Evolutionary conservation across 1,140 invertebrate genomes (phyloP).

Genomic region (Ostrea edulis): DNA sequence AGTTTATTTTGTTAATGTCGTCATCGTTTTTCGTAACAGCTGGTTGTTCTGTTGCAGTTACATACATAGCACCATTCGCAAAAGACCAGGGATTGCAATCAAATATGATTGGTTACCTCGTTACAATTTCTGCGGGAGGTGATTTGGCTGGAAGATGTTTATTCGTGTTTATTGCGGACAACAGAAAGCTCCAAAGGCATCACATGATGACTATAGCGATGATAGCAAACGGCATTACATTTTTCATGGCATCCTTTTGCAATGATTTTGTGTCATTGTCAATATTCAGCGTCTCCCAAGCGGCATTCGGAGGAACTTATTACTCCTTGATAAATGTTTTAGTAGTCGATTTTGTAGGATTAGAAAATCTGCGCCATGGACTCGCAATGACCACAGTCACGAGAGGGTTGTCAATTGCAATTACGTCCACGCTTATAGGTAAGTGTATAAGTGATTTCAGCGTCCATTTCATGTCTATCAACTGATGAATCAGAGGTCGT

Average conservation of each 20-base stretch:
- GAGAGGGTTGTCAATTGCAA: not conserved
- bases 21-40: not conserved
- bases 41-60: slow-evolving; percentile 33
- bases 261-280: not conserved
- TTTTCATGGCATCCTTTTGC: slow-evolving; percentile 12
- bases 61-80: slow-evolving; percentile 38
- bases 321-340: not conserved
- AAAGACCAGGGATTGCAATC: slow-evolving; percentile 15
- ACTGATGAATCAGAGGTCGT: no score
- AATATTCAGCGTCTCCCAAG: slow-evolving; percentile 37
- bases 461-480: not conserved
- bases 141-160: slow-evolving; percentile 20
- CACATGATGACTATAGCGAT: slow-evolving; percentile 42
- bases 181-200: slow-evolving; percentile 25
- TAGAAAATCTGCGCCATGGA: not conserved
- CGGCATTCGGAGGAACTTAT: slow-evolving; percentile 33
- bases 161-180: slow-evolving; percentile 23
- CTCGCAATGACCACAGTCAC: not conserved
- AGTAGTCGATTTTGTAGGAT: slow-evolving; percentile 15
- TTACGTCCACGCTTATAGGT: not conserved
- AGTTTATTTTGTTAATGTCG: slow-evolving; percentile 22
- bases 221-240: slow-evolving; percentile 13
- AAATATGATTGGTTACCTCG: slow-evolving; percentile 2
- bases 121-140: slow-evolving; percentile 26
- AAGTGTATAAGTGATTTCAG: not conserved